Base-by-base conservation (phyloP, 2,113 vertebrate species). In the Jacana jacana region DNA sequence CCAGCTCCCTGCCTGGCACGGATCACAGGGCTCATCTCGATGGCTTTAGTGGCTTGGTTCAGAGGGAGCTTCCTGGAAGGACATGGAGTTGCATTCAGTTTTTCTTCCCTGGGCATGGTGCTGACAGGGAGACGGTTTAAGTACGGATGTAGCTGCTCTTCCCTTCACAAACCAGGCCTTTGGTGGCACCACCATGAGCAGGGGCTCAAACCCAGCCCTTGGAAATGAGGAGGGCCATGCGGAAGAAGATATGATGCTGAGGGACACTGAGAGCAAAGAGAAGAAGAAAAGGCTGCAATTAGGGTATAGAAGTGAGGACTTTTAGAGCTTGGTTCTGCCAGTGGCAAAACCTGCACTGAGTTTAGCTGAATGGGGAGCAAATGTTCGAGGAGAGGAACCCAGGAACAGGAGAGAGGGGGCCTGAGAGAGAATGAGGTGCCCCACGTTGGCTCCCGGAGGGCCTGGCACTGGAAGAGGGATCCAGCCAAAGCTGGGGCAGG, bases 181-280 rank as follows among this genome's bases (percentile, higher is more conserved):
- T 70, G 68, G 10, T 1, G 8, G 2, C 8, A 52, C 46, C 1
- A 15, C 71, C 46, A n/a, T 1, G 1, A 58, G 63, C 60, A 76
- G 46, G 19, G 86, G 58, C 52, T 19, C 7, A 14, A 46, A 37
- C 17, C 11, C 31, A 42, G 46, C 27, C 6, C 2, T 1, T 58
- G 51, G 78, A 88, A 51, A 66, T 35, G 61, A 69, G 27, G n/a
- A 77, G 10, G 30, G 16, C 27, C 1, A 1, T 78, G 58, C 44
- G 68, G 55, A 54, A 63, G 17, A 60, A 85, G 80, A 78, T 17
- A 49, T 33, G 10, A 33, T 61, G 16, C 49, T 37, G 52, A 57
- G 40, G 17, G 42, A 49, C 69, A 73, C 35, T 4, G 57, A 69
- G 55, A 69, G 57, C 66, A 73, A 16, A 72, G 75, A 48, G 44